Evolutionary conservation across 2,797 vertebrate species (phyloP), one percentile per base, ranked within the genome.

Genomic region (Eulemur rubriventer): DNA sequence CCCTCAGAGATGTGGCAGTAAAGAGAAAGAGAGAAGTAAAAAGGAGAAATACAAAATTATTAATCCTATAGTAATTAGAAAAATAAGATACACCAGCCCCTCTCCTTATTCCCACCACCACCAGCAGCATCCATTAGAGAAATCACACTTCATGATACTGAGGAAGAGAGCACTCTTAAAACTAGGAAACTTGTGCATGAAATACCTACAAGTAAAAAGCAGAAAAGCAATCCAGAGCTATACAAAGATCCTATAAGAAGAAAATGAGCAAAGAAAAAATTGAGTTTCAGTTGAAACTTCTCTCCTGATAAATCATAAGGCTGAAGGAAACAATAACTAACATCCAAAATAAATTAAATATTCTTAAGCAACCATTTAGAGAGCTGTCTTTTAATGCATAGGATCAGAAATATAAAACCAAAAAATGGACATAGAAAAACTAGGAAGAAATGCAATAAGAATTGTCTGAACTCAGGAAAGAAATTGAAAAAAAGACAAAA

Each of bases 401-500:
- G 6, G 72, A 59, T 75, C 48, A 89, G 41, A 76, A 86, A 57
- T 76, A 84, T 86, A 11, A 89, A 95, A 81, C 84, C 65, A 72
- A 78, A 92, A 89, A 55, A 61, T 1, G 10, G 11, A 16, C 43
- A 46, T 11, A 4, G 16, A 65, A 79, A 78, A 84, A 67, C 20
- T 12, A 73, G 38, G 33, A 89, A 89, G 17, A 82, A 85, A 57
- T 85, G 26, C 26, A 65, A 35, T 52, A 20, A 85, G 59, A 73
- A 87, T 67, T 9, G 17, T 7, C n/a, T 38, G 38, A 85, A 91
- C 38, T 81, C 46, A 57, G 16, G 41, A 69, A 89, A 89, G 1
- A 72, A 80, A 69, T n/a, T 72, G 16, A 82, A 84, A 61, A 94
- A 96, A 91, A 88, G 22, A 48, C 4, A 72, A 81, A 89, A 26